Evolutionary conservation across 2,797 vertebrate genomes (phyloP).

Genomic region (Botia kubotai): DNA sequence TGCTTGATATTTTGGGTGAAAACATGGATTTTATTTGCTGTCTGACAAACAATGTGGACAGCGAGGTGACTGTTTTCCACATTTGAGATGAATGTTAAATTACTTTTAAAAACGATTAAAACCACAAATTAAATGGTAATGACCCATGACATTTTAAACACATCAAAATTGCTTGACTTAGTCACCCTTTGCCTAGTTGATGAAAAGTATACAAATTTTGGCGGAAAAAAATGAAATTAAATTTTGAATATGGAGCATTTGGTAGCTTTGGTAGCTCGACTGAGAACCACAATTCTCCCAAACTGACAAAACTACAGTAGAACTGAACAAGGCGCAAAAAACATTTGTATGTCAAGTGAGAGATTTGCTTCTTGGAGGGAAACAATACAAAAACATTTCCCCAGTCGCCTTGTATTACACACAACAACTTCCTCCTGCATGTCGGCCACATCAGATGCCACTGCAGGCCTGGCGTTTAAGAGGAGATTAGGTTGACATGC

Average conservation of each 20-base stretch:
- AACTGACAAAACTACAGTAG: conserved; percentile 10
- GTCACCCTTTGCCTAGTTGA: too few relatives aligned
- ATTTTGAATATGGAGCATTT: too few relatives aligned
- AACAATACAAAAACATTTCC: conserved; percentile 40
- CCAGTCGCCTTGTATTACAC: conserved; percentile 64
- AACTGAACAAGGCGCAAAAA: conserved; percentile 14
- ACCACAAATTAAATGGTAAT: too few relatives aligned
- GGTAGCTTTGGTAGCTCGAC: too few relatives aligned
- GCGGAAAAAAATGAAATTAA: too few relatives aligned
- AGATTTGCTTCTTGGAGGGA: background rate
- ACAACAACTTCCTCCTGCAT: conserved; percentile 54
- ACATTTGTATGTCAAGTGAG: conserved; percentile 16
- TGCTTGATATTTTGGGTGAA: conserved; percentile 64
- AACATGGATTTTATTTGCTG: conserved; percentile 61
- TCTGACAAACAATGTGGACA: too few relatives aligned
- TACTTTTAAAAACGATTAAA: too few relatives aligned
- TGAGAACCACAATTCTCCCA: background rate
- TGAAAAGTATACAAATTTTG: too few relatives aligned
- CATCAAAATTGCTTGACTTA: too few relatives aligned
- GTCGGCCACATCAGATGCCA: conserved; percentile 45
- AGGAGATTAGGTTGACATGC: conserved; percentile 63
- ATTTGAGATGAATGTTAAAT: too few relatives aligned
- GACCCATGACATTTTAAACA: too few relatives aligned
- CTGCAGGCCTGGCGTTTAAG: conserved; percentile 61
- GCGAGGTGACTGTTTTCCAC: too few relatives aligned